Conservation (phyloP, 2,113 vertebrate species). For the Percina caprodes region DNA sequence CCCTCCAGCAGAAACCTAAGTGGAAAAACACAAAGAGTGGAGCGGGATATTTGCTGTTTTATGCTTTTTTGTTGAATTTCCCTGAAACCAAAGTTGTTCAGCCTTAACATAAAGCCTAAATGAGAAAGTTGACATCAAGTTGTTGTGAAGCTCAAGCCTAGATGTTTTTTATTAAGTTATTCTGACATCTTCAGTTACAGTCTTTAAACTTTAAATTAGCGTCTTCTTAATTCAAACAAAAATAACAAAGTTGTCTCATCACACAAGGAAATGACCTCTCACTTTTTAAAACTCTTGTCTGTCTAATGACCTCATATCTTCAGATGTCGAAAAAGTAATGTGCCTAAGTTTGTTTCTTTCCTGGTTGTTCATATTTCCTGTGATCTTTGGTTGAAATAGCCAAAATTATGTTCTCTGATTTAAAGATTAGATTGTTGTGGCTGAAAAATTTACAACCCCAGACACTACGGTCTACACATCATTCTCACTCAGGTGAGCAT, state of each 20-base stretch:
- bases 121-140: background rate
- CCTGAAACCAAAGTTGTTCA: slow-evolving; percentile 14
- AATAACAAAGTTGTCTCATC: background rate
- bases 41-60: background rate
- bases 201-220: background rate
- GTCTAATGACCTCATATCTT: background rate
- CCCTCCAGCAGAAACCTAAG: slow-evolving; percentile 20
- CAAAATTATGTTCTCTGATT: background rate
- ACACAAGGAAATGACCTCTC: background rate
- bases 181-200: background rate
- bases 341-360: background rate
- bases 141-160: background rate
- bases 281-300: background rate
- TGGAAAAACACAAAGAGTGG: slow-evolving; percentile 7
- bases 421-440: slow-evolving; percentile 29
- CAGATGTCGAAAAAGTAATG: background rate
- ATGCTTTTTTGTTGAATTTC: slow-evolving; percentile 37
- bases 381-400: background rate
- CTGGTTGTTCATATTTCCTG: background rate
- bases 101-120: slow-evolving; percentile 32
- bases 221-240: background rate
- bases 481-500: background rate
- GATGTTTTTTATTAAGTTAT: background rate
- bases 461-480: slow-evolving; percentile 2
- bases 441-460: background rate